Conservation (phyloP, 2,113 vertebrate genomes). For the Nyctibius bracteatus region DNA sequence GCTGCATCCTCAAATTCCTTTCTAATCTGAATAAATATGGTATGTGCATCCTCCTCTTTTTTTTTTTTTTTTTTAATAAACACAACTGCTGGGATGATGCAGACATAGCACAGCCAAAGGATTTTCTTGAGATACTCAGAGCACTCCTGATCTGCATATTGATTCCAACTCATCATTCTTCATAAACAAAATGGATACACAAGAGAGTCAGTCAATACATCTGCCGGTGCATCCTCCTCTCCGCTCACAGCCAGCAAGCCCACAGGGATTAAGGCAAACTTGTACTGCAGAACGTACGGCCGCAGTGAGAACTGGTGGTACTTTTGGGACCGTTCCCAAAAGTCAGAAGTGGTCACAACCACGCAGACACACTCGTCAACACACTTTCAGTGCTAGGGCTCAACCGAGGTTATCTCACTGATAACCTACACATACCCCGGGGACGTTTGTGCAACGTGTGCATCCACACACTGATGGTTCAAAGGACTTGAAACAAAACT, state of each 20-base stretch:
- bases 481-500: neutral
- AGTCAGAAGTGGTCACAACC: neutral
- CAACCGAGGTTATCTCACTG: neutral
- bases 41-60: neutral
- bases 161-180: neutral
- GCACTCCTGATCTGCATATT: neutral
- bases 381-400: neutral
- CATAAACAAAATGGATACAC: neutral
- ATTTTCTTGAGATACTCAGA: neutral
- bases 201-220: neutral
- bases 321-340: neutral
- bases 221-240: neutral
- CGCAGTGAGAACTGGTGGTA: neutral
- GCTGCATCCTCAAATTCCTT: neutral
- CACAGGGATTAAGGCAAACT: neutral
- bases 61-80: neutral
- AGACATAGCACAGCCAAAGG: neutral
- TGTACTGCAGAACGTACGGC: fast-evolving
- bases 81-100: neutral
- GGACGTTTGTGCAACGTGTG: neutral
- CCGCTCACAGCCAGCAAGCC: neutral
- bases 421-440: neutral
- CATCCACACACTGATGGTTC: neutral
- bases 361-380: fast-evolving
- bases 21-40: neutral